Evolutionary conservation across 2,888 invertebrate species (phyloP).

Genomic region (Brachylomia viminalis): DNA sequence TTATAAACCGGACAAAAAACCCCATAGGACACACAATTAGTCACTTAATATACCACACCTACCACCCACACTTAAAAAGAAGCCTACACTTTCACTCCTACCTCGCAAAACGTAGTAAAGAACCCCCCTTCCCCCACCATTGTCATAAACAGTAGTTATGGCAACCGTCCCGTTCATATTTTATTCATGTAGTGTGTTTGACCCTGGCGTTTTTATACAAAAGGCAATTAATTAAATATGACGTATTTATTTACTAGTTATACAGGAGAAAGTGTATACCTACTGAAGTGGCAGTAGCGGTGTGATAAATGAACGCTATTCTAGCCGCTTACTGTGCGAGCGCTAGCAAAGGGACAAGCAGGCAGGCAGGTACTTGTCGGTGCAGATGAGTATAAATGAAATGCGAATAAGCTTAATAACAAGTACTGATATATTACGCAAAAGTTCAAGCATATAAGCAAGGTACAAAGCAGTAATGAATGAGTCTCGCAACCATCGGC

Average conservation of each 20-base stretch:
- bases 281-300: too few species aligned
- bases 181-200: constrained; percentile 61
- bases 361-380: too few species aligned
- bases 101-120: constrained; percentile 19
- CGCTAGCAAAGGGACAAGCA: too few species aligned
- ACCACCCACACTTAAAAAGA: constrained; percentile 2
- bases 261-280: background rate
- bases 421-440: too few species aligned
- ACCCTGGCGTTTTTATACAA: constrained; percentile 41
- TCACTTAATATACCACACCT: background rate
- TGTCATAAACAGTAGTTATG: constrained; percentile 56
- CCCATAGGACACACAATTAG: background rate
- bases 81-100: constrained; percentile 1
- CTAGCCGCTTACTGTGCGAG: too few species aligned
- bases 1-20: background rate
- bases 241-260: constrained; percentile 21
- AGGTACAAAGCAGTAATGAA: too few species aligned
- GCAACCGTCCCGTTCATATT: constrained; percentile 58
- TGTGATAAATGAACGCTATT: too few species aligned
- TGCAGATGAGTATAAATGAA: too few species aligned
- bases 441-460: too few species aligned
- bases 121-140: constrained; percentile 7
- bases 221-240: constrained; percentile 42
- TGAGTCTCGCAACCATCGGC: too few species aligned
- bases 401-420: too few species aligned